Evolutionary conservation across 2,797 vertebrate genomes (phyloP).

Genomic region (Hippoglossus hippoglossus): DNA sequence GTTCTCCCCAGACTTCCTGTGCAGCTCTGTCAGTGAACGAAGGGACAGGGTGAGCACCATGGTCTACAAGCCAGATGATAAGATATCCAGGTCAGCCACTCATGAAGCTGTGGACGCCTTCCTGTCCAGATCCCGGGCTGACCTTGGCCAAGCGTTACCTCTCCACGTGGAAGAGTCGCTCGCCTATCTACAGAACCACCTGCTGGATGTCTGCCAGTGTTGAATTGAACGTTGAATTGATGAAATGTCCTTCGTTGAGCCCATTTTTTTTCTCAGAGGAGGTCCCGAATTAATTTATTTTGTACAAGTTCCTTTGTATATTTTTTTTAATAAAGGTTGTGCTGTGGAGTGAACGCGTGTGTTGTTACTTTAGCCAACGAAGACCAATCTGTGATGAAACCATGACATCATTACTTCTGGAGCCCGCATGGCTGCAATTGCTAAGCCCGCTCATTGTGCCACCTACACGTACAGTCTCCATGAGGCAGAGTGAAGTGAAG

Average conservation of each 20-base stretch:
- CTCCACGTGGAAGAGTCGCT: conserved; percentile 85
- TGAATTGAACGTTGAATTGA: conserved; percentile 58
- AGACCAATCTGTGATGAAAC: neutral
- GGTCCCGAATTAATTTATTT: too few species aligned
- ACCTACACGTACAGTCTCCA: neutral
- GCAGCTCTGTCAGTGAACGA: conserved; percentile 81
- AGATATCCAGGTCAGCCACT: conserved; percentile 78
- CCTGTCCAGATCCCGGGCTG: conserved; percentile 74
- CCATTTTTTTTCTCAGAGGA: too few species aligned
- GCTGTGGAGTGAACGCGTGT: neutral
- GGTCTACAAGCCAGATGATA: conserved; percentile 81
- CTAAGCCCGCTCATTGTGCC: neutral
- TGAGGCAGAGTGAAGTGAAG: neutral
- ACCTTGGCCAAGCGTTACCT: conserved; percentile 83
- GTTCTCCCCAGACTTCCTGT: conserved; percentile 84
- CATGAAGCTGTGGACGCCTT: conserved; percentile 82
- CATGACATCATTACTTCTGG: conserved; percentile 11
- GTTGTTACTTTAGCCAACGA: neutral
- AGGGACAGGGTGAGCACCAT: conserved; percentile 63
- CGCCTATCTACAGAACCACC: conserved; percentile 79
- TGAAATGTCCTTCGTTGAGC: too few species aligned
- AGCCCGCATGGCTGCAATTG: neutral
- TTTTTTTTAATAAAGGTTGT: conserved; percentile 10
- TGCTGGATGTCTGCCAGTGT: conserved; percentile 74
- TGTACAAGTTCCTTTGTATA: neutral